These are phyloP conservation scores for Endotricha flammealis DNA, from an alignment of 2,888 invertebrate species.

Conservation along the genomic window DNA sequence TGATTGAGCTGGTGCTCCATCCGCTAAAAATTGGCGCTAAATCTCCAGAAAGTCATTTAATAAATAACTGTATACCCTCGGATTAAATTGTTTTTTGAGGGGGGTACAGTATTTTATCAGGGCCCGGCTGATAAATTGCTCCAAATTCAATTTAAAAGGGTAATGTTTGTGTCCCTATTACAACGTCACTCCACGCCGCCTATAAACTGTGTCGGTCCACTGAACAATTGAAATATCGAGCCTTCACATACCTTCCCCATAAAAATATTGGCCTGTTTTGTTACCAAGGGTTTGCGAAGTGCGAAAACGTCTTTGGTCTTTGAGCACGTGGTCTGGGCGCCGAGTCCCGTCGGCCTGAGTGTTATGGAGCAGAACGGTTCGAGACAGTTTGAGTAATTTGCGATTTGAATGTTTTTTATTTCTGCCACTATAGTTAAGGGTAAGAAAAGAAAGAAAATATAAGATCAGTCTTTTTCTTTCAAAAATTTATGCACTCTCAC, in stretches of 20 bases:
- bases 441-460: no score
- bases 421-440: no score
- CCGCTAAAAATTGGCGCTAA: constrained; percentile 9
- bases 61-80: constrained; percentile 50
- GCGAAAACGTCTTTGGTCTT: not conserved
- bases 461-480: no score
- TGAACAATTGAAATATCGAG: constrained; percentile 67
- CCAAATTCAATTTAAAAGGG: constrained; percentile 74
- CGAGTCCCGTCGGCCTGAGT: not conserved
- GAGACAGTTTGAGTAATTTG: not conserved
- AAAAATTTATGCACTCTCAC: no score
- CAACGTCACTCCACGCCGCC: constrained; percentile 59
- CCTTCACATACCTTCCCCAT: constrained; percentile 45
- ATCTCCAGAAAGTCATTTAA: constrained; percentile 36
- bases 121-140: constrained; percentile 61
- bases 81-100: constrained; percentile 53
- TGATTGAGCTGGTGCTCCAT: no score
- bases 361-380: not conserved
- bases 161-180: constrained; percentile 73
- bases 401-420: not conserved
- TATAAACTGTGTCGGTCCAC: constrained; percentile 63
- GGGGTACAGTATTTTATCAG: constrained; percentile 55
- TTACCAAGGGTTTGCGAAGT: constrained; percentile 21
- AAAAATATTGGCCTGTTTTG: constrained; percentile 45
- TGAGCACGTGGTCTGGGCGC: constrained; percentile 12